Conservation (phyloP, 2,797 vertebrate species). For the Enteromius radiatus region DNA sequence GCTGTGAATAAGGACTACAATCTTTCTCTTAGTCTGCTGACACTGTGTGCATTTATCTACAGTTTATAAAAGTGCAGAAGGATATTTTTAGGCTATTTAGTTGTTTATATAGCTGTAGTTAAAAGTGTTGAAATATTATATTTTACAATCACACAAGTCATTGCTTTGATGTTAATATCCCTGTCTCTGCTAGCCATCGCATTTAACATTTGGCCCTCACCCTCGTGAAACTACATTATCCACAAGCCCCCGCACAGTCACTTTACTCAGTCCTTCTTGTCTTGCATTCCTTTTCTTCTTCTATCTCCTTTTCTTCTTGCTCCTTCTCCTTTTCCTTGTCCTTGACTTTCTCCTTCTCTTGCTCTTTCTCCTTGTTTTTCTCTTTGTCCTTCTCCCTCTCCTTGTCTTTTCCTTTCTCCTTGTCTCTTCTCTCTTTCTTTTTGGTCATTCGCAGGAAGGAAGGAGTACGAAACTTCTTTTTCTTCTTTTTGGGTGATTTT, state of each 20-base stretch:
- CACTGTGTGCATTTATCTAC: neutral
- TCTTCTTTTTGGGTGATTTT: constrained; percentile 95
- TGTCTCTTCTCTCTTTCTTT: constrained; percentile 86
- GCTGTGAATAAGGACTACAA: neutral
- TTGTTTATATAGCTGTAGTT: constrained; percentile 13
- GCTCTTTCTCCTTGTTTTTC: constrained; percentile 36
- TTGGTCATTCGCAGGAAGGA: constrained; percentile 95
- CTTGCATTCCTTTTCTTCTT: constrained; percentile 39
- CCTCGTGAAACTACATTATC: constrained; percentile 15
- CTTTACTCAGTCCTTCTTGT: constrained; percentile 33
- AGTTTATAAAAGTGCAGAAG: constrained; percentile 6
- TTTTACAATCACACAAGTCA: constrained; percentile 3
- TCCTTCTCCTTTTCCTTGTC: constrained; percentile 57
- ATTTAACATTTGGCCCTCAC: constrained; percentile 2
- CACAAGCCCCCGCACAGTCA: constrained; percentile 9
- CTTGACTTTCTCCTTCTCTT: constrained; percentile 47
- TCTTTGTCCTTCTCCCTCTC: constrained; percentile 60
- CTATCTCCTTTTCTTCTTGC: constrained; percentile 32
- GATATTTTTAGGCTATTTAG: neutral
- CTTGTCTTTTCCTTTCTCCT: constrained; percentile 38
- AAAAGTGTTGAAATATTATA: neutral
- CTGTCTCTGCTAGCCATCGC: neutral
- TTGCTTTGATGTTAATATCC: constrained; percentile 17
- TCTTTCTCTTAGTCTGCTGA: neutral
- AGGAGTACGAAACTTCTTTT: constrained; percentile 96